These are phyloP conservation scores for Sebastes wilsoni DNA, from an alignment of 2,797 vertebrate species.

Conservation along the genomic window DNA sequence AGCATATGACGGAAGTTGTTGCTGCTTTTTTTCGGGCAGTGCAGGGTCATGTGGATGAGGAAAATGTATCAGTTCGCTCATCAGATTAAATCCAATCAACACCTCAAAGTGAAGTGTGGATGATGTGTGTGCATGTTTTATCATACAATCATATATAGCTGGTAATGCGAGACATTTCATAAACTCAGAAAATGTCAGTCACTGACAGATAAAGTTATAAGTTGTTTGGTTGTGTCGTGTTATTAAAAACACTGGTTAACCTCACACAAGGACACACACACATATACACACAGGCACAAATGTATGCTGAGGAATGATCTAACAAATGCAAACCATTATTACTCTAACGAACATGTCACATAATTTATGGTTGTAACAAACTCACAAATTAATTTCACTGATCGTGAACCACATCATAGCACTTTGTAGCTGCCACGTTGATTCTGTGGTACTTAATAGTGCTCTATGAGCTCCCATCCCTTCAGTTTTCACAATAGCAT, in stretches of 20 bases:
- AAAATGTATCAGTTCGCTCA: conserved; percentile 35
- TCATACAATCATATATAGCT: conserved; percentile 34
- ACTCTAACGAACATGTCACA: background rate
- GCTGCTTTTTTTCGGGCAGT: conserved; percentile 21
- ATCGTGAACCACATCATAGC: background rate
- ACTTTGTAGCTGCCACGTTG: background rate
- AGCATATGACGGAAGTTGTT: conserved; percentile 37
- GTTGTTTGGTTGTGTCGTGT: background rate
- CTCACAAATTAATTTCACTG: background rate
- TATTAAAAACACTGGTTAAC: background rate
- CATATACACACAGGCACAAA: background rate
- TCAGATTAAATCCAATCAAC: conserved; percentile 63
- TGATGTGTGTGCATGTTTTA: conserved; percentile 38
- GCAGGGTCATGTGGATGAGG: conserved; percentile 20
- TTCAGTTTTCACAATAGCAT: background rate
- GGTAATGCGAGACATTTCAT: conserved; percentile 33
- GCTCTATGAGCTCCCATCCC: background rate
- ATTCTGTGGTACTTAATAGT: background rate
- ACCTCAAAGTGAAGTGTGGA: conserved; percentile 39
- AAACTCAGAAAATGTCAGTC: conserved; percentile 15
- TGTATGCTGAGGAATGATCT: conserved; percentile 8
- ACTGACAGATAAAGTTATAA: conserved; percentile 6
- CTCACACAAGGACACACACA: background rate
- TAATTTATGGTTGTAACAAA: background rate
- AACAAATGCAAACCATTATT: background rate